Conservation (phyloP, 1,140 invertebrate genomes). For the Bombus fervidus region DNA sequence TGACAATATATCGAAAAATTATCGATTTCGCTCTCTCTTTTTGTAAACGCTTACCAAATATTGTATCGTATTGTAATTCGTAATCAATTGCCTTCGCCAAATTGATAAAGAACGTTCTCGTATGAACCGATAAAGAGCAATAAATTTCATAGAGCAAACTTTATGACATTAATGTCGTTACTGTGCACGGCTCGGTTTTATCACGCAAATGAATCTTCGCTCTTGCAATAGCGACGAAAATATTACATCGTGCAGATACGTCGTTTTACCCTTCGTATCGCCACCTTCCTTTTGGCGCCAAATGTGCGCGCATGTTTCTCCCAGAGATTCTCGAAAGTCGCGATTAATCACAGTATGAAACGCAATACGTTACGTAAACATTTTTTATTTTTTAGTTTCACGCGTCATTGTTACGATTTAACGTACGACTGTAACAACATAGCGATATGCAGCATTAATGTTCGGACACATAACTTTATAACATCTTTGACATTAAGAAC, state of each 20-base stretch:
- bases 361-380: not conserved
- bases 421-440: not conserved
- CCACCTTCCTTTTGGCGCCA: slow-evolving; percentile 11
- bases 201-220: not conserved
- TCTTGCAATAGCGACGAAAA: not conserved
- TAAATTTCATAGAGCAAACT: not conserved
- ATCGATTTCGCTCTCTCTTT: too few relatives aligned
- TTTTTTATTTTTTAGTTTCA: too few relatives aligned
- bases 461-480: too few relatives aligned
- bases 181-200: not conserved
- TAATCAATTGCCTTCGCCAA: not conserved
- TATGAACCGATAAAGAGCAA: too few relatives aligned
- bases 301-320: slow-evolving; percentile 15
- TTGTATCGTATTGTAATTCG: too few relatives aligned
- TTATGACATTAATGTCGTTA: not conserved
- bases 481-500: too few relatives aligned
- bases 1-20: too few relatives aligned
- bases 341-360: not conserved
- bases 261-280: not conserved
- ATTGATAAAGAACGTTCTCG: not conserved
- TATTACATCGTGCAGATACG: not conserved
- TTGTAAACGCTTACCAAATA: too few relatives aligned
- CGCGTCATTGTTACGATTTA: too few relatives aligned
- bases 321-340: too few relatives aligned
- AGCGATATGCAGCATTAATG: too few relatives aligned